Conservation (phyloP, 2,888 invertebrate species). For the Diarsia brunnea region DNA sequence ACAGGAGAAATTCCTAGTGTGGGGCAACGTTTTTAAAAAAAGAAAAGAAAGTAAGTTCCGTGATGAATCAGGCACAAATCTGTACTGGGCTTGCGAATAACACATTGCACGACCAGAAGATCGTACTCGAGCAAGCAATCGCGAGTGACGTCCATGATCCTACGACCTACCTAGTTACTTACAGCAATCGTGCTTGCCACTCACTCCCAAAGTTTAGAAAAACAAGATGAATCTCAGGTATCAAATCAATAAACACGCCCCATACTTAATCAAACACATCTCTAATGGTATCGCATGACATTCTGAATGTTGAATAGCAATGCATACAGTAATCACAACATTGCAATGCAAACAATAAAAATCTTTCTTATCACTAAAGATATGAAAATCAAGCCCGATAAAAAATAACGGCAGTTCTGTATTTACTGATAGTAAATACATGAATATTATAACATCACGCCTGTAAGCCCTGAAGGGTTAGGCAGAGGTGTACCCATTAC, state of each 20-base stretch:
- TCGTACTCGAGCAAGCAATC: too few relatives aligned
- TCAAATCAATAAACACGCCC: not conserved
- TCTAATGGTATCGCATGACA: constrained; percentile 8
- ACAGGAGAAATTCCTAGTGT: too few relatives aligned
- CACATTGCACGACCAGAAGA: too few relatives aligned
- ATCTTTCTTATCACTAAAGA: constrained; percentile 38
- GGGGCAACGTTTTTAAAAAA: too few relatives aligned
- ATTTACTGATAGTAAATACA: not conserved
- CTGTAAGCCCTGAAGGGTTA: not conserved
- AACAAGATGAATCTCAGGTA: not conserved
- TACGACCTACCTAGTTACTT: too few relatives aligned
- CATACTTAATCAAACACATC: constrained; percentile 2
- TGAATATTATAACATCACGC: not conserved
- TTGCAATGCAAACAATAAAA: constrained; percentile 26
- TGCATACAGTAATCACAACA: not conserved
- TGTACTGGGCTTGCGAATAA: too few relatives aligned
- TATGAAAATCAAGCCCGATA: constrained; percentile 22
- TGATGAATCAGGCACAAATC: too few relatives aligned
- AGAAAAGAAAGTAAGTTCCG: too few relatives aligned
- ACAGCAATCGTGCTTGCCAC: too few relatives aligned
- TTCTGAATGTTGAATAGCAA: not conserved
- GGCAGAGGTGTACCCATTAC: not conserved
- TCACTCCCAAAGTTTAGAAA: too few relatives aligned
- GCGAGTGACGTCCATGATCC: too few relatives aligned
- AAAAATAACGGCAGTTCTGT: constrained; percentile 20